Percentiles rank a stretch among this genome's conserved stretches.
These are phyloP conservation scores for Mobula hypostoma DNA, from an alignment of 2,113 vertebrate genomes.

Conservation along the genomic window DNA sequence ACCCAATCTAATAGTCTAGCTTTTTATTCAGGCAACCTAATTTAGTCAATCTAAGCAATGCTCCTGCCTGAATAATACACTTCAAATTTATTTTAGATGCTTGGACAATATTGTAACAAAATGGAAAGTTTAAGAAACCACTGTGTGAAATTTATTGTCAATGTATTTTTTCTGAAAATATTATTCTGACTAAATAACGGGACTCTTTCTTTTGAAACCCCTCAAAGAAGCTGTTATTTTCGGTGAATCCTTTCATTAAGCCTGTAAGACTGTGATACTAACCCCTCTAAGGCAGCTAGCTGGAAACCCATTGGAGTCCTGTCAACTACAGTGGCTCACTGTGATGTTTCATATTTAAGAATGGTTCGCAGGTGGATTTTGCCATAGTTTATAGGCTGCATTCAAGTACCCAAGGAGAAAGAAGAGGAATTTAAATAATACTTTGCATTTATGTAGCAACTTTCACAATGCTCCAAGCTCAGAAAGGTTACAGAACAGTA, in stretches of 20 bases:
- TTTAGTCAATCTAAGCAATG: neutral
- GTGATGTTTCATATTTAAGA: neutral
- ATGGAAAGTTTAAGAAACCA: neutral
- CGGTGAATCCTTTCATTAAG: neutral
- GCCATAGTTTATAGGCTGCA: neutral
- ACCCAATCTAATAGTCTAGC: neutral
- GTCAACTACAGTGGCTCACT: neutral
- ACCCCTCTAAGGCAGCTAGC: neutral
- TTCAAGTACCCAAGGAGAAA: neutral
- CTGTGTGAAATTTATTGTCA: neutral
- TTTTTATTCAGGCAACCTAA: neutral
- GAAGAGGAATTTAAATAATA: too few relatives aligned
- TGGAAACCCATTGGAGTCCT: neutral
- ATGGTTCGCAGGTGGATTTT: neutral
- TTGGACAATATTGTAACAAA: neutral
- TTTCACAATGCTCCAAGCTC: too few relatives aligned
- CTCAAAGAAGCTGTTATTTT: neutral
- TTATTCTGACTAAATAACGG: neutral
- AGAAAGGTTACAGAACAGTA: too few relatives aligned
- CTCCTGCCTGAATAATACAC: neutral
- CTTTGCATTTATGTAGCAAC: too few relatives aligned
- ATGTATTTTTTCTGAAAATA: neutral
- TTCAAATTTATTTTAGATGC: neutral
- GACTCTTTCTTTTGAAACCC: too few relatives aligned
- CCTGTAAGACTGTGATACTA: neutral